Conservation (phyloP, 2,888 invertebrate genomes). For the Maniola hyperantus region DNA sequence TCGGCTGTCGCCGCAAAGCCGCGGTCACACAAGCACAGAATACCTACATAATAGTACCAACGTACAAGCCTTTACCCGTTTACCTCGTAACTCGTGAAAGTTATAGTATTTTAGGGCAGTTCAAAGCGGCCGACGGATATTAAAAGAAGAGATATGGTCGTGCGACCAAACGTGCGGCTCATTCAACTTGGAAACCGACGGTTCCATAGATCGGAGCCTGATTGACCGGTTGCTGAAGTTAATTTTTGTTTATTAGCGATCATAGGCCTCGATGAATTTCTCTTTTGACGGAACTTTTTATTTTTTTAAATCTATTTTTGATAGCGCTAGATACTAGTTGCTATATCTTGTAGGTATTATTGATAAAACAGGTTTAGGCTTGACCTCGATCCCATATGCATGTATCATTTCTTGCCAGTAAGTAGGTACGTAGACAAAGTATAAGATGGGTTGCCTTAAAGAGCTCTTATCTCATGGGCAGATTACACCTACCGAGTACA, state of each 20-base stretch:
- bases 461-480: too few species aligned
- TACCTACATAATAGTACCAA: too few species aligned
- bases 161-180: conserved; percentile 67
- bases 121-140: conserved; percentile 77
- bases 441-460: too few species aligned
- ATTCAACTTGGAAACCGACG: conserved; percentile 60
- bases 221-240: conserved; percentile 45
- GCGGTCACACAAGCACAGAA: conserved; percentile 51
- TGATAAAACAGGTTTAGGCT: not conserved
- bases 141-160: conserved; percentile 76
- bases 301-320: conserved; percentile 11
- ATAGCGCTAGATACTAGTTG: not conserved
- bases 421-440: too few species aligned
- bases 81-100: conserved; percentile 73
- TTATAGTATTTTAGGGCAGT: conserved; percentile 77
- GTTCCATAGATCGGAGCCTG: conserved; percentile 40
- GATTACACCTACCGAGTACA: too few species aligned
- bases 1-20: conserved; percentile 53
- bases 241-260: conserved; percentile 36
- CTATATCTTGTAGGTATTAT: not conserved
- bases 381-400: not conserved
- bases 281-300: conserved; percentile 13
- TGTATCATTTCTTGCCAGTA: too few species aligned
- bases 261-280: conserved; percentile 18
- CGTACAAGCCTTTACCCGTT: conserved; percentile 51